Percentiles rank a stretch among this genome's conserved stretches.
Evolutionary conservation across 2,797 vertebrate species (phyloP).

Genomic region (Macroramphosus scolopax): DNA sequence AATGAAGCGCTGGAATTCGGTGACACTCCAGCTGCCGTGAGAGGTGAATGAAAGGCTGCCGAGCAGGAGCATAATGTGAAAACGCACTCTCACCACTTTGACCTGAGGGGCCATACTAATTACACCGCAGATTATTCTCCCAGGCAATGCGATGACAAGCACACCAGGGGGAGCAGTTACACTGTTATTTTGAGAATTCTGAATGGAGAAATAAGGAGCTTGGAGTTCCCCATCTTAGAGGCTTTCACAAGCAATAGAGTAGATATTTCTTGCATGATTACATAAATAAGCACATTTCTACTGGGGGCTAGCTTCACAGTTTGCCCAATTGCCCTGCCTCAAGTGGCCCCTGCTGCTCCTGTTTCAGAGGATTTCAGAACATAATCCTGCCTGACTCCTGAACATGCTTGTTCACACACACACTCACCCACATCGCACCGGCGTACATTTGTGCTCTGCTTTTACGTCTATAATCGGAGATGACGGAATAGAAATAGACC

Average conservation of each 20-base stretch:
- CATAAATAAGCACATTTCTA: conserved; percentile 74
- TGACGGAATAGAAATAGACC: no score
- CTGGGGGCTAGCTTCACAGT: conserved; percentile 54
- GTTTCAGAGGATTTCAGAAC: conserved; percentile 65
- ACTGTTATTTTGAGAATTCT: conserved; percentile 73
- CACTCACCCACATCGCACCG: conserved; percentile 16
- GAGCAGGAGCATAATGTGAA: conserved; percentile 32
- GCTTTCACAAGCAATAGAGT: conserved; percentile 63
- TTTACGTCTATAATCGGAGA: conserved; percentile 16
- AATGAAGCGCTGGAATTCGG: no score
- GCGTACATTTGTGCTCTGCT: conserved; percentile 19
- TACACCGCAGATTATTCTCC: conserved; percentile 50
- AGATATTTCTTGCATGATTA: conserved; percentile 76
- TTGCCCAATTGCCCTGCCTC: conserved; percentile 56
- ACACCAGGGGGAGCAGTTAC: conserved; percentile 98
- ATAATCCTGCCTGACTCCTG: conserved; percentile 65
- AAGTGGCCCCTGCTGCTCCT: conserved; percentile 64
- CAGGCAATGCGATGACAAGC: conserved; percentile 66
- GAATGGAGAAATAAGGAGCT: conserved; percentile 37
- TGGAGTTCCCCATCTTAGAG: conserved; percentile 59
- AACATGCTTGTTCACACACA: conserved; percentile 45
- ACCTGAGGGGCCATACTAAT: conserved; percentile 63
- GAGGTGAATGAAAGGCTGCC: conserved; percentile 39
- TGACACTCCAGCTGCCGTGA: conserved; percentile 21
- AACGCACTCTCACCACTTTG: conserved; percentile 49